Evolutionary conservation across 2,888 invertebrate species (phyloP), one percentile per base, ranked within the genome.

Genomic region (Tenthredo mesomela): DNA sequence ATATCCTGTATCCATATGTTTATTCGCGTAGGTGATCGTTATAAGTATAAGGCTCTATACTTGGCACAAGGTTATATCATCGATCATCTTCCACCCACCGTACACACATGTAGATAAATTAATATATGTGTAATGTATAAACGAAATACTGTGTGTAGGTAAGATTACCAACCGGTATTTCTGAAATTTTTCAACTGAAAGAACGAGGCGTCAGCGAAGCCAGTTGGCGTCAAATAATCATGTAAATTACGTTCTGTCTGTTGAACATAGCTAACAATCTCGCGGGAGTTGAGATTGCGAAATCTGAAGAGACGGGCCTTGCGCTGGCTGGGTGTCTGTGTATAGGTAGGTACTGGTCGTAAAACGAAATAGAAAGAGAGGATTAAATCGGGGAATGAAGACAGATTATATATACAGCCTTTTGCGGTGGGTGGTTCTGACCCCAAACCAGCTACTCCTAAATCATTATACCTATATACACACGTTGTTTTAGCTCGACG

Each of bases 351-450:
- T 54, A 61, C 75, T 21, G 15, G 29, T 84, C 73, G 61, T 70
- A 71, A 37, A 84, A 77, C n/a, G 65, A 85, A 84, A 85, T 83
- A 80, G 83, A 61, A 84, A 65, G 65, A 84, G 67, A 65, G 75
- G 54, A 77, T 65, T 82, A 70, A 82, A 84, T 71, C 65, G 82
- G 71, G 70, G 77, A 71, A 85, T 82, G 82, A 83, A 47, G 61
- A 82, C 29, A 65, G 84, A 86, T 54, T 54, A 40, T 54, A 40
- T 50, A 61, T 54, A 29, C 33, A 40, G 54, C 77, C 77, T 77
- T 77, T 54, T 80, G 80, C 80, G 80, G 80, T 80, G 80, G 80
- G 80, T 80, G 80, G 58, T 29, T 50, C 58, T 80, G 80, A 80
- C 80, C 80, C 58, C 61, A 29, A 80, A 61, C 40, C 25, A 80